Conservation (phyloP, 1,140 invertebrate species). For the Drosophila bocqueti region DNA sequence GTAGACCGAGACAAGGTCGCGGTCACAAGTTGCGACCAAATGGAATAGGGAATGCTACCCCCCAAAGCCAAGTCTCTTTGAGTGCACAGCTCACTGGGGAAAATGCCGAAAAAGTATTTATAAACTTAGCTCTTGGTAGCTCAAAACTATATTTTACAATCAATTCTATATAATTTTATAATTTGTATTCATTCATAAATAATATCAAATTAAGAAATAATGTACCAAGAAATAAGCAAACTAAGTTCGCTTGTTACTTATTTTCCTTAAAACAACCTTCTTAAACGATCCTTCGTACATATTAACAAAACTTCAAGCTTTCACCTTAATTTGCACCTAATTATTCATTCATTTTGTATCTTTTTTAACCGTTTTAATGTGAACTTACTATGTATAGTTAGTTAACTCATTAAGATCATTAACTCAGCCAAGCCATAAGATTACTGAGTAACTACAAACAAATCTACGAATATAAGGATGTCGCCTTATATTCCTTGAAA, state of each 20-base stretch:
- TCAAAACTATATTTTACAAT: not conserved
- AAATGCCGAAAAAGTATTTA: not conserved
- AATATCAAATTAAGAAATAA: too few relatives aligned
- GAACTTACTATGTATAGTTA: not conserved
- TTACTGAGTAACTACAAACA: not conserved
- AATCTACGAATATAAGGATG: not conserved
- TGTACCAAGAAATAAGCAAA: not conserved
- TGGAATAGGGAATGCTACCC: not conserved
- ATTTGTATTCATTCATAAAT: too few relatives aligned
- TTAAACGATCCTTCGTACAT: not conserved
- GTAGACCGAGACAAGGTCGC: constrained; percentile 12
- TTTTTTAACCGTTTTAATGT: not conserved
- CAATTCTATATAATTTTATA: not conserved
- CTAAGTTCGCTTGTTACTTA: not conserved
- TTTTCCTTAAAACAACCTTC: not conserved
- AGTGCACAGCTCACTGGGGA: not conserved
- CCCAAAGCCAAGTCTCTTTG: not conserved
- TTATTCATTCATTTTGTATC: not conserved
- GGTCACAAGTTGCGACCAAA: not conserved
- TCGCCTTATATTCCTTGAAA: not conserved
- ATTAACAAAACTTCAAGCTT: not conserved
- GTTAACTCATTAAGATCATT: not conserved
- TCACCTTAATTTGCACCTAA: not conserved
- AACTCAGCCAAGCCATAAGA: not conserved
- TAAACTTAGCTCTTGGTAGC: too few relatives aligned